Conservation (phyloP, 1,140 invertebrate species). For the Rhizoglyphus robini region DNA sequence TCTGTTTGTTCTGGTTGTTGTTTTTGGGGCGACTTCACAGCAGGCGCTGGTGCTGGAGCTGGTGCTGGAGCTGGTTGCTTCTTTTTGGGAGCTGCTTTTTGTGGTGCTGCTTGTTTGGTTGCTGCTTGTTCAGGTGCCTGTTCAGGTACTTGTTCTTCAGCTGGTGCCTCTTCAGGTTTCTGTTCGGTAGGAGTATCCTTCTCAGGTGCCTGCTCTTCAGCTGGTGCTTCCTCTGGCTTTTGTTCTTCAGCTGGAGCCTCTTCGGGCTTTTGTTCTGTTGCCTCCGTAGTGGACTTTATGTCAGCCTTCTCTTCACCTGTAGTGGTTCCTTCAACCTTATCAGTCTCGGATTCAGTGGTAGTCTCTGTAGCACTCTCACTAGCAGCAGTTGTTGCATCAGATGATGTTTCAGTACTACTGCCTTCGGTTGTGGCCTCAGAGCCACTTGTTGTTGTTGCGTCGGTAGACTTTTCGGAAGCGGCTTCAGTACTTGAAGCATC, state of each 20-base stretch:
- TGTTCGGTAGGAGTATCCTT: not conserved
- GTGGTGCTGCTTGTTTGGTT: not conserved
- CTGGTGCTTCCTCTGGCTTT: not conserved
- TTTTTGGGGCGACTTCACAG: not conserved
- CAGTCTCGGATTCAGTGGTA: slow-evolving; percentile 10
- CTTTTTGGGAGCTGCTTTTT: not conserved
- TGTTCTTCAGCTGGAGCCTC: slow-evolving; percentile 1
- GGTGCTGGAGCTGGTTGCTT: not conserved
- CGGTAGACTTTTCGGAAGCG: not conserved
- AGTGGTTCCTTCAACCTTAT: not conserved
- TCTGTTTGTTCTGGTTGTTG: not conserved
- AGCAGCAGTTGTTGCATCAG: not conserved
- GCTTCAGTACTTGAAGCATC: not conserved
- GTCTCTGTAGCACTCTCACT: not conserved
- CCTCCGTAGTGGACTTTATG: not conserved
- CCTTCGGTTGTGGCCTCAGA: not conserved
- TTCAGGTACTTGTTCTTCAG: not conserved
- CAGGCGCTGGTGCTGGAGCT: too few species aligned
- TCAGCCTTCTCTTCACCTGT: not conserved
- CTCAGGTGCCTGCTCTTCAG: slow-evolving; percentile 3
- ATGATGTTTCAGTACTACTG: too few species aligned
- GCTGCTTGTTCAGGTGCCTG: not conserved
- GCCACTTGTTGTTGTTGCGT: not conserved
- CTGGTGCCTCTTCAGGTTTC: not conserved
- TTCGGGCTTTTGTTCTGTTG: slow-evolving; percentile 7